Evolutionary conservation across 2,797 vertebrate species (phyloP), one percentile per base, ranked within the genome.

Genomic region (Phalanger gymnotis): DNA sequence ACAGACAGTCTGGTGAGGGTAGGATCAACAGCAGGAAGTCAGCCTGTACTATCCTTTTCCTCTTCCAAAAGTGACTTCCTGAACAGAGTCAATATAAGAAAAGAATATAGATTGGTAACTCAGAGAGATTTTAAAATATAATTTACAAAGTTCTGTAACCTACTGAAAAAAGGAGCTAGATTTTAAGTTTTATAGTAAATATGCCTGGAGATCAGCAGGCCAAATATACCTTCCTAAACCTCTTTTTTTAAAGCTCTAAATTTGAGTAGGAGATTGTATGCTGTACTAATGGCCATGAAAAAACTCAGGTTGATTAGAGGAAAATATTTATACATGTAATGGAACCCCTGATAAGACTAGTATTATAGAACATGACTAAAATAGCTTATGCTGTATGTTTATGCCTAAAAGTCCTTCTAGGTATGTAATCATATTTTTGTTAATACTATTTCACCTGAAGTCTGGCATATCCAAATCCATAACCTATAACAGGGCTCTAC

Each of bases 81-180:
- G 94, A 92, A 90, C 30, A 92, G 53, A 58, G 58, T 96, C 91
- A 87, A 93, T 66, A 94, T 40, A 54, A 73, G n/a, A 96, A 95
- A 90, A n/a, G 90, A 90, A 94, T 47, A 91, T 40, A 94, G 57
- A 93, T 81, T 31, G 1, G 6, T 93, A 90, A 96, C 92, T 96
- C 91, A 91, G 30, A 89, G 95, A 97, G 95, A 97, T 55, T 90
- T 93, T 90, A 95, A 96, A 96, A 95, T 55, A 27, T 92, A 94
- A 66, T 0, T 92, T 55, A 95, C 54, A 96, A 40, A 93, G 34
- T 56, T 95, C 95, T 95, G 27, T 56, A 53, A 91, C 61, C 30
- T 81, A 92, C 27, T 34, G 40, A 47, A 87, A 51, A 51, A 87
- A 87, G 73, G 5, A 87, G 73, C 90, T 30, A 66, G 2, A 47